phyloP scores from a whole-genome alignment of 2,888 invertebrate genomes.

The Mythimna lalbum region DNA sequence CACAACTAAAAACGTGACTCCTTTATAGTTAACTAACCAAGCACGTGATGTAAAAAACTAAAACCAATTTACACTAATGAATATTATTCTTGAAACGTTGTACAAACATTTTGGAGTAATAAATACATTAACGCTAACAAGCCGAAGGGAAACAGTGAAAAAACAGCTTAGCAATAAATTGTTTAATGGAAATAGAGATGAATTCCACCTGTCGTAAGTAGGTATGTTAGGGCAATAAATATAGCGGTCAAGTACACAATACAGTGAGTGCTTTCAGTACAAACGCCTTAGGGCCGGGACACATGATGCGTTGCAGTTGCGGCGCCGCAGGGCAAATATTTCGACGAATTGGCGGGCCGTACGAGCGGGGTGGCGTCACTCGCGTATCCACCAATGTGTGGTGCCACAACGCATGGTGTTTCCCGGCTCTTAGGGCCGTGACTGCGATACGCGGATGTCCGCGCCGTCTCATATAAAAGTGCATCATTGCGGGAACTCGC shows the following conservation, averaged over 20 bases:
- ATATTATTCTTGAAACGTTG: conserved; percentile 16
- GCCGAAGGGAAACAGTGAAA: conserved; percentile 28
- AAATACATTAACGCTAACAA: conserved; percentile 37
- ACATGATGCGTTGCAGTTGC: no score
- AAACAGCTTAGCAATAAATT: conserved; percentile 47
- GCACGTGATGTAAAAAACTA: background rate
- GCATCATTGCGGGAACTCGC: no score
- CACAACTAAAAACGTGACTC: background rate
- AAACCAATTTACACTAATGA: background rate
- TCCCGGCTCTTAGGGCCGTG: no score
- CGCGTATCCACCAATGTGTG: no score
- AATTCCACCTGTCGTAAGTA: conserved; percentile 34
- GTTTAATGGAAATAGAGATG: conserved; percentile 22
- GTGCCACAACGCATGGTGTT: no score
- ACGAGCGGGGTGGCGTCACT: no score
- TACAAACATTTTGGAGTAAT: conserved; percentile 28
- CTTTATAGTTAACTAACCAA: background rate
- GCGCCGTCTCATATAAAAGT: no score
- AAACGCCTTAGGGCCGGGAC: background rate
- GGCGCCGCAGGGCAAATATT: no score
- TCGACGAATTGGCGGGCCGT: no score
- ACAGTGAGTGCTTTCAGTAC: background rate
- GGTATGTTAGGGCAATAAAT: background rate
- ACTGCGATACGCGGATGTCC: no score
- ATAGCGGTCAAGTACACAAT: background rate